Base-by-base conservation (phyloP, 2,797 vertebrate genomes). In the Galago senegalensis region DNA sequence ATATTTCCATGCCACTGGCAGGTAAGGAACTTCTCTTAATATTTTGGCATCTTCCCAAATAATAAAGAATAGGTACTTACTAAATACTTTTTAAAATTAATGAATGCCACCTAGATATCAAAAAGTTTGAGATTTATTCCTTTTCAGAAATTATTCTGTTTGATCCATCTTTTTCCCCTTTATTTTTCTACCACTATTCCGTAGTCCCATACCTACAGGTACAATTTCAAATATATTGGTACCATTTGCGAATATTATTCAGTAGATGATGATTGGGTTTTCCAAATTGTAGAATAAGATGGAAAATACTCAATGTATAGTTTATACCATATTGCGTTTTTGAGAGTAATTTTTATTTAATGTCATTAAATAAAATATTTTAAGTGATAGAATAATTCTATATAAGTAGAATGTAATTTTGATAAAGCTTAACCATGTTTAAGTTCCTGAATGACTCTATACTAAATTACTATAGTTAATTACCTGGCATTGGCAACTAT, bases 81-180 rank as follows among this genome's bases (percentile, higher is more conserved):
- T 60, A 81, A 89, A 70, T 75, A 83, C 40, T 94, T 77, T 80
- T 93, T 90, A 81, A 18, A 87, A n/a, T 93, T 72, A 84, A 20
- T 65, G 21, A 93, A 34, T 93, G 56, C n/a, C 89, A 10, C 89
- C 69, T 18, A 56, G 37, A 37, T 60, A 81, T 53, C 65, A 49
- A 81, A 61, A 83, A 31, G 14, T 81, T 91, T 88, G 14, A 87
- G 73, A 94, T 49, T 72, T 12, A 65, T 40, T 21, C 60, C 77
- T 94, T 94, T 94, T 77, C 49, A 84, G 31, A 67, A 70, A 76
- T 87, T 79, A 63, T 56, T 93, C 6, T 93, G 25, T 80, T n/a
- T 80, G 37, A n/a, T 20, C 14, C 21, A 40, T 9, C 12, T 53
- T 4, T 25, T 17, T 10, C 16, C 10, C 2, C 20, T 3, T 20